Conservation (phyloP, 2,113 vertebrate genomes). For the Lepisosteus oculatus region DNA sequence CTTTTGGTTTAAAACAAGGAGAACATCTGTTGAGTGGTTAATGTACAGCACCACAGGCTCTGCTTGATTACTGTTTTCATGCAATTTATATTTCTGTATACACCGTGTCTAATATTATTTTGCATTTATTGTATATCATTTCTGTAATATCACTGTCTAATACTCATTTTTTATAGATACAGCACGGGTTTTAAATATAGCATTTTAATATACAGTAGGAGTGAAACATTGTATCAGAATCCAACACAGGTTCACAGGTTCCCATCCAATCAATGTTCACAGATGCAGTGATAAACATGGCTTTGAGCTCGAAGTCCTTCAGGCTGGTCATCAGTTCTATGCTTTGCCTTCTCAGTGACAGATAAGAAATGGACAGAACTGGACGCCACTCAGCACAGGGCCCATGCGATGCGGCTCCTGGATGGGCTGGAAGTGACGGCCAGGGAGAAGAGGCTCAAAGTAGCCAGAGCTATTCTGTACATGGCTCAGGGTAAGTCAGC, state of each 20-base stretch:
- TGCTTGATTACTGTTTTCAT: no score
- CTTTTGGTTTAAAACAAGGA: background rate
- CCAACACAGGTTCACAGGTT: background rate
- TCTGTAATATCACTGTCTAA: background rate
- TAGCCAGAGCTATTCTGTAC: constrained; percentile 89
- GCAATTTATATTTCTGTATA: no score
- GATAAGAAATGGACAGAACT: constrained; percentile 87
- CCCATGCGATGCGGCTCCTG: constrained; percentile 89
- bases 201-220: no score
- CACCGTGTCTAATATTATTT: no score
- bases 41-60: no score
- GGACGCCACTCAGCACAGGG: constrained; percentile 77
- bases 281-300: background rate
- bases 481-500: constrained; percentile 82
- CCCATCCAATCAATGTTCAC: background rate
- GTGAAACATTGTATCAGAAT: background rate
- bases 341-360: constrained; percentile 60
- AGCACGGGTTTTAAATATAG: no score
- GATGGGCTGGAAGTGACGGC: constrained; percentile 89
- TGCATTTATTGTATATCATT: no score
- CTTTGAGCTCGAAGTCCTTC: background rate
- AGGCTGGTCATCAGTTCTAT: background rate
- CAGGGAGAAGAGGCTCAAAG: constrained; percentile 83
- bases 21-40: background rate
- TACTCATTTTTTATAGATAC: no score